Evolutionary conservation across 1,140 invertebrate genomes (phyloP).

Genomic region (Armadillidium nasatum): DNA sequence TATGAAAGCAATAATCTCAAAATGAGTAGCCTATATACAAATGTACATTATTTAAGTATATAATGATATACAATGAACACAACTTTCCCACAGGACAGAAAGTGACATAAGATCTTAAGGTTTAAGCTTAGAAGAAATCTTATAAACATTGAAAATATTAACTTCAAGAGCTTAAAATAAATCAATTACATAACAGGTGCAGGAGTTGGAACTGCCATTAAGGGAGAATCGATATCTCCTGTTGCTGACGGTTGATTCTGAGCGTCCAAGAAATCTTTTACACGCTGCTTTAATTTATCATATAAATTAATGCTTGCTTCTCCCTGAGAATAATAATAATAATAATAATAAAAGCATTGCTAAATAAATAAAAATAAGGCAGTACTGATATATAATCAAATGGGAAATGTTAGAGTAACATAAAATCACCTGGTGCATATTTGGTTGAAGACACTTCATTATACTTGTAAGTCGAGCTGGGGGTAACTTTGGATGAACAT

Average conservation of each 20-base stretch:
- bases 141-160: too few relatives aligned
- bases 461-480: slow-evolving; percentile 69
- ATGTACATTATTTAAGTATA: too few relatives aligned
- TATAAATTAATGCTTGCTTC: slow-evolving; percentile 77
- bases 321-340: slow-evolving; percentile 59
- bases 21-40: too few relatives aligned
- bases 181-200: slow-evolving; percentile 56
- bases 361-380: not conserved
- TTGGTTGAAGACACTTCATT: slow-evolving; percentile 82
- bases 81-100: too few relatives aligned
- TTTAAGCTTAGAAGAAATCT: too few relatives aligned
- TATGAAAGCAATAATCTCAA: too few relatives aligned
- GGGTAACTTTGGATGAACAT: slow-evolving; percentile 81
- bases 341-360: not conserved
- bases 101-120: too few relatives aligned
- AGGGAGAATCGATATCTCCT: slow-evolving; percentile 73
- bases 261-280: slow-evolving; percentile 66
- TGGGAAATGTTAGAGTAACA: slow-evolving; percentile 14
- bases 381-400: not conserved
- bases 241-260: slow-evolving; percentile 58
- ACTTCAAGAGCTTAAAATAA: not conserved
- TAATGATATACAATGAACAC: too few relatives aligned
- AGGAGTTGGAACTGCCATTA: slow-evolving; percentile 78
- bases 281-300: slow-evolving; percentile 69
- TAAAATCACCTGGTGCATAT: slow-evolving; percentile 46